Evolutionary conservation across 2,113 vertebrate species (phyloP).

Genomic region (Dinomys branickii): DNA sequence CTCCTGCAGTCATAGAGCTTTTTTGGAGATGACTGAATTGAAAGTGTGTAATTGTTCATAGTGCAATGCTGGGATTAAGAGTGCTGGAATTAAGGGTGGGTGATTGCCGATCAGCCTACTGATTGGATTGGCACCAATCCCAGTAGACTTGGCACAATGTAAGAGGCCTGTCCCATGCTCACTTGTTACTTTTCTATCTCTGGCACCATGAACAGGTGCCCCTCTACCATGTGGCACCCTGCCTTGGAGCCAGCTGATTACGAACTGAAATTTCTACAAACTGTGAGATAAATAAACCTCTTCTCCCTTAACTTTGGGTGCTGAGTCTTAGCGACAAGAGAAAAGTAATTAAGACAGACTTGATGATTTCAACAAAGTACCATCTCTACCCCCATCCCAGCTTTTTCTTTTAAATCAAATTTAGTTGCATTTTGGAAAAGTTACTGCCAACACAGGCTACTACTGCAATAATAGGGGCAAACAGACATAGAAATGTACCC

Average conservation of each 20-base stretch:
- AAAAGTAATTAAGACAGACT: not conserved
- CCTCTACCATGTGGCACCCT: not conserved
- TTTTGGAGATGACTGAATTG: not conserved
- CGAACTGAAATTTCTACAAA: not conserved
- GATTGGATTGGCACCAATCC: not conserved
- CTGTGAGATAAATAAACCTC: not conserved
- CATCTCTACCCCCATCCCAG: not conserved
- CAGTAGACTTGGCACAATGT: not conserved
- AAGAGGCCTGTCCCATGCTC: not conserved
- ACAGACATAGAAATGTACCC: not conserved
- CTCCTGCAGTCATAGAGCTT: not conserved
- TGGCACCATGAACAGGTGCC: not conserved
- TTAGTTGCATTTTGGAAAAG: not conserved
- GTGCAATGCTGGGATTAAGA: not conserved
- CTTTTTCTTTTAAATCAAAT: not conserved
- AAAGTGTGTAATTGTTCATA: not conserved
- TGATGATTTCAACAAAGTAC: not conserved
- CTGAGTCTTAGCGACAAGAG: not conserved
- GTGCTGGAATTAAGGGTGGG: not conserved
- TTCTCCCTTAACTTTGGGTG: not conserved
- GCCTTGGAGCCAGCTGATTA: not conserved
- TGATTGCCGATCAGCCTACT: not conserved
- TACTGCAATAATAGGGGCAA: not conserved
- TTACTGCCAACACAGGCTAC: not conserved
- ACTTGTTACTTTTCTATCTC: not conserved